Evolutionary conservation across 2,797 vertebrate species (phyloP), one percentile per base, ranked within the genome.

Genomic region (Cyclopterus lumpus): DNA sequence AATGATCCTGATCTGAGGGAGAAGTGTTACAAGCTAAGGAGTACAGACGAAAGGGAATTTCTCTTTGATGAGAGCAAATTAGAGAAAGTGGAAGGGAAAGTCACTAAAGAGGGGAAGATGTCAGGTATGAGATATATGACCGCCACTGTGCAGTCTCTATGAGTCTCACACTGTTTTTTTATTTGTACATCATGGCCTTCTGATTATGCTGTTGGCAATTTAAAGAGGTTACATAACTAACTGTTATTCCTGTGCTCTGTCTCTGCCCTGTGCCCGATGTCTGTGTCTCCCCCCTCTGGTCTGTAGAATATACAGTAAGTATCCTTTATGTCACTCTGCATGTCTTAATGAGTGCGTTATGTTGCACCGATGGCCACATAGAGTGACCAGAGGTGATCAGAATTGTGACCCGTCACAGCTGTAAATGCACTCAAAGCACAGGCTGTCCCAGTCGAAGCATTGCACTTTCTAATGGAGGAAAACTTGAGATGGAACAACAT

Each of bases 281-380:
- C 48, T 46, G n/a, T 67, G 34, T 38, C 71, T 34, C 7, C 8
- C 6, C 16, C 3, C 73, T 1, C 2, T 18, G 30, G 1, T 42
- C 83, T 58, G 3, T 53, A 93, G 92, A 93, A 90, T 93, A 93
- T 2, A 93, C 92, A 15, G 92, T 93, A 74, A 93, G 92, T 91
- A 80, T 54, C 40, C 6, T 54, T 8, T 48, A 5, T 42, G 8
- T 59, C 1, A 49, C 32, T 30, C 10, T 28, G 24, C 3, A 18
- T 65, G n/a, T 44, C 36, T 57, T 30, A 40, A 40, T 20, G 10
- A 32, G 46, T 11, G 8, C 1, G 11, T 28, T 7, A 36, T 24
- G n/a, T 32, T 66, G 14, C 30, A 38, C 44, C 55, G 49, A 14
- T 40, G 20, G 44, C 44, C 48, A 22, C n/a, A 51, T 12, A n/a